These are phyloP conservation scores for Percopsis transmontana DNA, from an alignment of 2,113 vertebrate species.

Conservation along the genomic window DNA sequence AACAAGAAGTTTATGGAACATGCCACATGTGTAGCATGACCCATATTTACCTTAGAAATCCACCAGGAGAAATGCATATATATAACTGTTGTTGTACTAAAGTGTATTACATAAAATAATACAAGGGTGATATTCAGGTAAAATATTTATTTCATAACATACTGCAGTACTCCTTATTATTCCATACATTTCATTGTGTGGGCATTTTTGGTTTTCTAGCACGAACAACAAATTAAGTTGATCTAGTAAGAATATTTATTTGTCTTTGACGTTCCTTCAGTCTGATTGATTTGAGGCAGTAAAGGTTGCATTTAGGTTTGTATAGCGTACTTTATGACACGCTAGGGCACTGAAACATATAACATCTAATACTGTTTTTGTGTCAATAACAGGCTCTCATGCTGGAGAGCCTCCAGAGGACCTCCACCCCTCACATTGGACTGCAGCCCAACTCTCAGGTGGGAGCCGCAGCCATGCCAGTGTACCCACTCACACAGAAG, in stretches of 20 bases:
- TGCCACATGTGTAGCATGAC: too few species aligned
- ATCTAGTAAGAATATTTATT: too few species aligned
- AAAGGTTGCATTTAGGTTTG: too few species aligned
- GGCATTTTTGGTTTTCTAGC: too few species aligned
- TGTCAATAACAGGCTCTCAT: slow-evolving; percentile 85
- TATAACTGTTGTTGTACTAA: background rate
- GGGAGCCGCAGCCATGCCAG: slow-evolving; percentile 22
- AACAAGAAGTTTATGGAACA: too few species aligned
- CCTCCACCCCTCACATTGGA: slow-evolving; percentile 85
- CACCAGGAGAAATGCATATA: too few species aligned
- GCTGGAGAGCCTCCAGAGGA: slow-evolving; percentile 92
- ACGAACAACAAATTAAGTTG: too few species aligned
- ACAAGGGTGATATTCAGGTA: background rate
- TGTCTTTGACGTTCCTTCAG: too few species aligned
- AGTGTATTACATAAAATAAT: background rate
- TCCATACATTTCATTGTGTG: too few species aligned
- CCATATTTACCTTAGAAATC: too few species aligned
- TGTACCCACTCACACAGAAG: background rate
- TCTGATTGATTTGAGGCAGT: too few species aligned
- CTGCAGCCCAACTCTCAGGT: slow-evolving; percentile 93
- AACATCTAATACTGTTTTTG: slow-evolving; percentile 10
- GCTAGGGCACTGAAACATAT: slow-evolving; percentile 3
- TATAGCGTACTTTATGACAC: background rate
- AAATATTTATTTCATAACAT: background rate
- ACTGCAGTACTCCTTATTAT: too few species aligned